Base-by-base conservation (phyloP, 1,140 invertebrate genomes). In the Aphidius gifuensis region DNA sequence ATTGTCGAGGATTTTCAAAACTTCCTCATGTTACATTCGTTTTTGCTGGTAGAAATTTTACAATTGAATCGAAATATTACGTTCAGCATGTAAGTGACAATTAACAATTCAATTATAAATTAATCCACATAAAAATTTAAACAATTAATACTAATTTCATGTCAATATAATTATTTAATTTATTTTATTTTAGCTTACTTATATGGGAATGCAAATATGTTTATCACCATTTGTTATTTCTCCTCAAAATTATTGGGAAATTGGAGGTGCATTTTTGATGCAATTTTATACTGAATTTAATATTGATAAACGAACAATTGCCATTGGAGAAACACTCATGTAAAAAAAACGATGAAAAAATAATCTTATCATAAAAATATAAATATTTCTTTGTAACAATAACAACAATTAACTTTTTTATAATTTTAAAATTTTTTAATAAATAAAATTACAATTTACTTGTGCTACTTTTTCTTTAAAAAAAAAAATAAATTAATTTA, bases 1-100 rank as follows among this genome's bases (percentile, higher is more conserved):
- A 84, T 68, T 88, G 86, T 71, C 73, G 79, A 23, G 60, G 75
- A 11, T 82, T 85, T 66, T 78, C 80, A 4, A 81, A 79, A 16
- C 75, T 92, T n/a, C 90, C 91, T 3, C 74, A 77, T n/a, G 82
- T 93, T 40, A 76, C 79, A 8, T 88, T 93, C 68, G 78, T 79
- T 1, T 69, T 93, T 46, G 83, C 75, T 55, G 88, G 86, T 8
- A 82, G 83, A 62, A 67, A 75, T 0, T 93, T 89, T 74, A 79
- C 79, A 6, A 81, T 91, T 8, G 74, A 82, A 46, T 87, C 86
- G n/a, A 83, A 84, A 64, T 87, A 91, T 68, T 92, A 91, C 74
- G 78, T 90, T 55, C 74, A 91, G 9, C 80, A 78, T 67, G 87
- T 90, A 75, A 81, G 73, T 71, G 47, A 42, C 50, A 23, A 54